A percentile compares a stretch with the other conserved stretches of the same genome.
phyloP scores from a whole-genome alignment of 1,140 invertebrate genomes.

The Adelges cooleyi region DNA sequence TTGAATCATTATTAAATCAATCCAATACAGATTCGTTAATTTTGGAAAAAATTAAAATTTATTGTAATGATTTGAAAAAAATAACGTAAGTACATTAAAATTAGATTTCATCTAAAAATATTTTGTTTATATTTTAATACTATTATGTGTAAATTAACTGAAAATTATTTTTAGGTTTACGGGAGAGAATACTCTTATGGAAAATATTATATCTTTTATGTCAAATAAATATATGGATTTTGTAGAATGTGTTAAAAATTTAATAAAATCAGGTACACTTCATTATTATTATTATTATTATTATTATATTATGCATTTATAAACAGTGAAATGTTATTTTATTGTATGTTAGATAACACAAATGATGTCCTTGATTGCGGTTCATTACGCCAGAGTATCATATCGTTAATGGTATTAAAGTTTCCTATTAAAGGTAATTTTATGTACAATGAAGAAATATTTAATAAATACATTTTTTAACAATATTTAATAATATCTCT shows the following conservation, averaged over 20 bases:
- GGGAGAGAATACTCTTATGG: not conserved
- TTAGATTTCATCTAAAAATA: too few species aligned
- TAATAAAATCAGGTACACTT: slow-evolving; percentile 6
- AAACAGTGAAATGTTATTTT: not conserved
- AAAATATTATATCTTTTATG: slow-evolving; percentile 4
- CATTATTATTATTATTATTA: not conserved
- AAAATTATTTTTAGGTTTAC: not conserved
- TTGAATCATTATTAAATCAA: not conserved
- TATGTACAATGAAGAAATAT: too few species aligned
- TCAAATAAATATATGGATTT: not conserved
- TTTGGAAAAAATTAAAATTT: not conserved
- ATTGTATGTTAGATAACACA: not conserved
- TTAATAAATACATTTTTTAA: too few species aligned
- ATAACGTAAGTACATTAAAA: not conserved
- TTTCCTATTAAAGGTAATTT: slow-evolving; percentile 16
- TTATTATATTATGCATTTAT: not conserved
- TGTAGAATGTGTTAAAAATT: not conserved
- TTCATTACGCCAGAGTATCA: not conserved
- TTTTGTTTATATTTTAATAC: too few species aligned
- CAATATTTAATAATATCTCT: too few species aligned
- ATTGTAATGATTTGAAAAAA: not conserved
- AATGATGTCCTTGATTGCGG: not conserved
- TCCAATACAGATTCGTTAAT: not conserved
- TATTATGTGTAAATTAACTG: not conserved
- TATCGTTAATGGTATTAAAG: slow-evolving; percentile 4